Evolutionary conservation across 2,888 invertebrate genomes (phyloP).

Genomic region (Aethes cnicana): DNA sequence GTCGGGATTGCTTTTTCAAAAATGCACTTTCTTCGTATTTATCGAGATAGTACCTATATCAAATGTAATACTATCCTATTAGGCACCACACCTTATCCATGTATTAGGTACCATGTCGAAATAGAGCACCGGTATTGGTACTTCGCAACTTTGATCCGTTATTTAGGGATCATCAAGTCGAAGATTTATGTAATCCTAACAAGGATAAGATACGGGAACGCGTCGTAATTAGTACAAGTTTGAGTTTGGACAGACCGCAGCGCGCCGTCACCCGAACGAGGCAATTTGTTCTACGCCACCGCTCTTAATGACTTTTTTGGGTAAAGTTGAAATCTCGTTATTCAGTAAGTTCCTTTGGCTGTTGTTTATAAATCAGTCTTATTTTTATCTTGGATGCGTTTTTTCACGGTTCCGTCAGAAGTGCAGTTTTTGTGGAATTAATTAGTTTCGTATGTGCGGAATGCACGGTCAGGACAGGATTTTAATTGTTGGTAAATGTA

Average conservation of each 20-base stretch:
- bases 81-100: no score
- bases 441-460: no score
- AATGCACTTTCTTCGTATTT: no score
- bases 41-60: no score
- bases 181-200: constrained; percentile 40
- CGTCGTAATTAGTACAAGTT: constrained; percentile 48
- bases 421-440: neutral
- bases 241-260: constrained; percentile 39
- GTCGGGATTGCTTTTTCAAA: no score
- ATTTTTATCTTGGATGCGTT: constrained; percentile 35
- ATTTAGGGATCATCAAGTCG: constrained; percentile 19
- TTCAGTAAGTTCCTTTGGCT: constrained; percentile 41
- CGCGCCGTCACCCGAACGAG: constrained; percentile 40
- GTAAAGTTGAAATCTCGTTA: constrained; percentile 44
- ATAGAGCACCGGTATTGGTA: no score
- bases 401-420: constrained; percentile 28
- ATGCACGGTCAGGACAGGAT: no score
- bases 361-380: constrained; percentile 45
- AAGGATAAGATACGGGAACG: constrained; percentile 40
- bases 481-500: no score
- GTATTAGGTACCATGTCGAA: no score
- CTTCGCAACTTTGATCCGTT: constrained; percentile 14
- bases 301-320: constrained; percentile 53
- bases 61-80: no score
- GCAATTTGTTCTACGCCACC: constrained; percentile 53